These are phyloP conservation scores for Cathartes aura DNA, from an alignment of 2,113 vertebrate genomes.

Conservation along the genomic window DNA sequence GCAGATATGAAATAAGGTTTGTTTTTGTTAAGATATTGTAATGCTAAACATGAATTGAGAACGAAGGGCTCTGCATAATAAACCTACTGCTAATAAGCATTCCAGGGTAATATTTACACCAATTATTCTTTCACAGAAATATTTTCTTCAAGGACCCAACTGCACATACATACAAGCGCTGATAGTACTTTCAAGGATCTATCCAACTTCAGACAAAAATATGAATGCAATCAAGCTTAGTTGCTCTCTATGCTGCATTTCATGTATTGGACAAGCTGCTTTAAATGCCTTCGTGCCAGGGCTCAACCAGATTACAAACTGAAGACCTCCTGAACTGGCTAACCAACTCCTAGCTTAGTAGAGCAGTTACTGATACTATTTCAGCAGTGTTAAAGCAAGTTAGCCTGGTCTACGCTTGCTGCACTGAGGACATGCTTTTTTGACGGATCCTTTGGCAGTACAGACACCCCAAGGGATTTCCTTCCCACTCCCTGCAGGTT, in stretches of 20 bases:
- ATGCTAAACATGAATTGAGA: background rate
- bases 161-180: background rate
- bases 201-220: background rate
- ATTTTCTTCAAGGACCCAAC: background rate
- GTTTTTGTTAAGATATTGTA: background rate
- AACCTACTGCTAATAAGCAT: background rate
- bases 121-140: background rate
- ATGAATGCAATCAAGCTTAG: background rate
- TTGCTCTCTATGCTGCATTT: background rate
- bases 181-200: background rate
- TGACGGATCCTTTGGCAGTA: background rate
- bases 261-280: background rate
- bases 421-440: fast-evolving
- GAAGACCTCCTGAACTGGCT: background rate
- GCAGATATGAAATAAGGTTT: background rate
- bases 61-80: background rate
- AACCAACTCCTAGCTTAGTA: background rate
- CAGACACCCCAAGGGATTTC: background rate
- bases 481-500: background rate
- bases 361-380: background rate
- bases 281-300: background rate
- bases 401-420: fast-evolving
- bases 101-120: background rate
- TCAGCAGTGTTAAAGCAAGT: background rate
- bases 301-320: background rate